Evolutionary conservation across 2,888 invertebrate genomes (phyloP).

Genomic region (Athalia cordata): DNA sequence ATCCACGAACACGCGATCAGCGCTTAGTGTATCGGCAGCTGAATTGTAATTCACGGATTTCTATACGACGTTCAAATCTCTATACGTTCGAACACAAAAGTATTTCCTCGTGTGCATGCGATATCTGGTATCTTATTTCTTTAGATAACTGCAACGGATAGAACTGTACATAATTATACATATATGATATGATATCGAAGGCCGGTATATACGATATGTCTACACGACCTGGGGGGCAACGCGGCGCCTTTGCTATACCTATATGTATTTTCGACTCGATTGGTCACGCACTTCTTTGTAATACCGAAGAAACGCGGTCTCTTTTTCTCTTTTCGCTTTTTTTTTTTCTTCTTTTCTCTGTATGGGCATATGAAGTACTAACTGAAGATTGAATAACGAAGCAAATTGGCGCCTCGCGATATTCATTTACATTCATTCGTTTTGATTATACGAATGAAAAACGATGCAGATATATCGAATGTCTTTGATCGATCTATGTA

Average conservation of each 20-base stretch:
- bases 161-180: background rate
- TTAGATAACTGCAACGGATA: too few species aligned
- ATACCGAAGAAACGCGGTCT: too few species aligned
- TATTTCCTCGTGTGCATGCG: background rate
- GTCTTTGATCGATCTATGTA: too few species aligned
- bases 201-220: conserved; percentile 11
- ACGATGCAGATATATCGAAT: too few species aligned
- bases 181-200: too few species aligned
- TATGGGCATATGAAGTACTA: background rate
- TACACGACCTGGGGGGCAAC: background rate
- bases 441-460: too few species aligned
- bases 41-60: conserved; percentile 28
- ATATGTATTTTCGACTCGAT: conserved; percentile 3
- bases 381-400: conserved; percentile 33
- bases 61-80: background rate
- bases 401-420: conserved; percentile 28
- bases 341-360: too few species aligned
- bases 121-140: background rate
- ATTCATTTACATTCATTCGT: conserved; percentile 7
- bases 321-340: too few species aligned
- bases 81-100: background rate
- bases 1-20: too few species aligned
- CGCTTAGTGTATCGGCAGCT: background rate
- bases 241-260: conserved; percentile 31
- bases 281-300: conserved; percentile 17